Evolutionary conservation across 1,140 invertebrate species (phyloP).

Genomic region (Thaumatotibia leucotreta): DNA sequence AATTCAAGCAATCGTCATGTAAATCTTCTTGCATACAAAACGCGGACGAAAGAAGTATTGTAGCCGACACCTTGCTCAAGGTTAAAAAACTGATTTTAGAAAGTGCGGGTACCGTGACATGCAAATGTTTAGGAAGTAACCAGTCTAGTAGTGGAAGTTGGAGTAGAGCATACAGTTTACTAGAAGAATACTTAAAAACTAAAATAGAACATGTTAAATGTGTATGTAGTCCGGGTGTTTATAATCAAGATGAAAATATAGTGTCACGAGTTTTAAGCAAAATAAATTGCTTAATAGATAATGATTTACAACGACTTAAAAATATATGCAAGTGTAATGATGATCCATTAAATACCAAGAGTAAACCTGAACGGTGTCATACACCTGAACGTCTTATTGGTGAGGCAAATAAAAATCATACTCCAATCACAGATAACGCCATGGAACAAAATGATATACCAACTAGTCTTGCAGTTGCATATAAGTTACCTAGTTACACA

Average conservation of each 20-base stretch:
- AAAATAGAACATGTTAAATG: constrained; percentile 59
- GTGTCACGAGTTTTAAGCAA: constrained; percentile 45
- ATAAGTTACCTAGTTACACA: neutral
- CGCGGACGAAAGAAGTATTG: constrained; percentile 48
- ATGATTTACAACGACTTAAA: constrained; percentile 56
- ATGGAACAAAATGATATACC: neutral
- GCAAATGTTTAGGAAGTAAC: constrained; percentile 33
- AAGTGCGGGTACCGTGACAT: constrained; percentile 33
- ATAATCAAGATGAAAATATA: constrained; percentile 25
- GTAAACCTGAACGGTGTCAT: neutral
- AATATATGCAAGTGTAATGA: constrained; percentile 33
- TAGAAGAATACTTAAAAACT: constrained; percentile 62
- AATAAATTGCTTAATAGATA: constrained; percentile 54
- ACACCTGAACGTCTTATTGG: neutral
- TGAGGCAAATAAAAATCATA: neutral
- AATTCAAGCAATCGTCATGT: constrained; percentile 35
- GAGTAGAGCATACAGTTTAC: constrained; percentile 50
- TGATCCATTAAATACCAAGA: neutral
- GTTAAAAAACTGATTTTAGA: constrained; percentile 56
- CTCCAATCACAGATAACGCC: neutral
- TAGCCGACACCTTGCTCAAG: constrained; percentile 39
- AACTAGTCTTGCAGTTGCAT: neutral
- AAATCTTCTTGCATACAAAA: constrained; percentile 33
- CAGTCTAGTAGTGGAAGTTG: constrained; percentile 38
- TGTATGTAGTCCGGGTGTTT: constrained; percentile 29